These are phyloP conservation scores for Phenganax marumi DNA, from an alignment of 92 coral and sea anemone species.

Conservation along the genomic window DNA sequence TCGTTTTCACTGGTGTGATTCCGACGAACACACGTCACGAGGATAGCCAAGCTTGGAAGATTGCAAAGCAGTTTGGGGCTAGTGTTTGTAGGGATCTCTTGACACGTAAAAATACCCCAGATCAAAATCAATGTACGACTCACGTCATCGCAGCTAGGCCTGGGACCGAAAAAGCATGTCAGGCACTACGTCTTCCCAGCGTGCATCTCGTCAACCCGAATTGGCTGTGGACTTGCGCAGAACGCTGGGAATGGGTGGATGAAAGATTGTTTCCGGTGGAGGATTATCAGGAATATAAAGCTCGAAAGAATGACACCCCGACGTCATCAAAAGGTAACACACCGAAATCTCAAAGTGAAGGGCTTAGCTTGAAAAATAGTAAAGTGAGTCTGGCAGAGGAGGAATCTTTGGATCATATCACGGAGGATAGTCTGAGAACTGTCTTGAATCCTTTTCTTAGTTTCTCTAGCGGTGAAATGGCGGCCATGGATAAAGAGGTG, in stretches of 20 bases:
- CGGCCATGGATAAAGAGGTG: constrained; percentile 98
- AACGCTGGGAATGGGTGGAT: constrained; percentile 99
- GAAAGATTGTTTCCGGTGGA: constrained; percentile 89
- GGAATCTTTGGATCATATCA: constrained; percentile 47
- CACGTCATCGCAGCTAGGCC: constrained; percentile 96
- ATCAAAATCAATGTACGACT: constrained; percentile 69
- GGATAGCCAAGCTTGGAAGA: constrained; percentile 83
- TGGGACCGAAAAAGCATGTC: constrained; percentile 92
- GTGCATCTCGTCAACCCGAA: constrained; percentile 83
- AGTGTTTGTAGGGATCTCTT: constrained; percentile 64
- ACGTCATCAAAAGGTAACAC: constrained; percentile 63
- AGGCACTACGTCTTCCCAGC: constrained; percentile 75
- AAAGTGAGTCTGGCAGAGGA: constrained; percentile 21
- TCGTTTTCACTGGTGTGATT: constrained; percentile 92
- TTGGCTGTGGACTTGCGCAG: constrained; percentile 90
- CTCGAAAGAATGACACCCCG: constrained; percentile 26
- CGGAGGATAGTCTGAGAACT: constrained; percentile 77
- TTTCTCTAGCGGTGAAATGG: constrained; percentile 90
- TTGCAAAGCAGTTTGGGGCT: constrained; percentile 81
- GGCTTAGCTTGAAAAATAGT: not conserved
- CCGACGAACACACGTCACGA: constrained; percentile 83
- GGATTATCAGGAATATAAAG: constrained; percentile 77
- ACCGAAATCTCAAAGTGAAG: constrained; percentile 48
- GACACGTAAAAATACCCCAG: constrained; percentile 64
- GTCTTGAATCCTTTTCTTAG: constrained; percentile 80